Base-by-base conservation (phyloP, 2,888 invertebrate genomes). In the Rhamphomyia laevipes region DNA sequence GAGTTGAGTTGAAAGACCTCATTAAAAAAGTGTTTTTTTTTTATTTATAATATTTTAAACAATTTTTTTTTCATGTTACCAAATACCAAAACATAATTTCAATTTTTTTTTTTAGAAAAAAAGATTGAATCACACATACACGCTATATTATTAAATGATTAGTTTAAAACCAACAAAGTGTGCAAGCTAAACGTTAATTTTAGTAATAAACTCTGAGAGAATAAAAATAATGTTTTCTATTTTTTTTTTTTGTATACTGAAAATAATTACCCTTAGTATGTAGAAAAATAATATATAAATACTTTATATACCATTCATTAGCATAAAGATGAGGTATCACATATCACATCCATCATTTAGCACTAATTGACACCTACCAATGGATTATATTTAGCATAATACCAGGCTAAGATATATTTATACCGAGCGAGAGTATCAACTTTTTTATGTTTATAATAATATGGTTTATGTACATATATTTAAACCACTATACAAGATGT, bases 311-410 rank as follows among this genome's bases (percentile, higher is more conserved):
- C 48, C 50, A 50, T 51, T 53, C 53, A 53, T 53, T 51, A 53
- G 53, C 53, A 53, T 53, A 53, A 51, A 51, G 50, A 51, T 51
- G 53, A 51, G 46, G 51, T 51, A 51, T 51, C 50, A 49, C 47
- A 45, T 51, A 53, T 54, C 52, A 47, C 52, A 54, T 54, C 54
- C 52, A 54, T 54, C 54, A 54, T 54, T 54, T 52, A 53, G 52
- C 52, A 53, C 54, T 54, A 53, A 54, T 54, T 54, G 54, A 54
- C 54, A 54, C 54, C 52, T 54, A 51, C 53, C 49, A 45, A 45
- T 43, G 46, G 23, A 27, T 27, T 27, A 27, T 27, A 6, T 27
- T 6, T 27, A 27, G 7, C 23, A 27, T 4, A 27, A 27, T 27
- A 27, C 7, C 23, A 21, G 21, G 21, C 21, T 21, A n/a, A 21